Evolutionary conservation across 2,888 invertebrate genomes (phyloP), one percentile per base, ranked within the genome.

Genomic region (Euphydryas editha): DNA sequence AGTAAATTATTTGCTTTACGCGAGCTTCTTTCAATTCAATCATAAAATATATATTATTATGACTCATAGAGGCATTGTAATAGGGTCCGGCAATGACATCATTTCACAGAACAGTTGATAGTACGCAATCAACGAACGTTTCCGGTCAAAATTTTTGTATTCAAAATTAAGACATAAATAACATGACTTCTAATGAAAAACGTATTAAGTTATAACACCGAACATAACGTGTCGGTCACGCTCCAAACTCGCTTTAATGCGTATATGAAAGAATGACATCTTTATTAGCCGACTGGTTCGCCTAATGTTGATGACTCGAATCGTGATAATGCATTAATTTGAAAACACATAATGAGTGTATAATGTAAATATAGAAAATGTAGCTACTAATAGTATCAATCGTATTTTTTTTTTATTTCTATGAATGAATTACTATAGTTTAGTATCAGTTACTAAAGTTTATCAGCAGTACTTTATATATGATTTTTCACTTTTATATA

Each of bases 111-210:
- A 24, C 6, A 8, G 62, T 68, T 73, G 64, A 67, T 72, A 61
- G 68, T 72, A 65, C 82, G 80, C 86, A 87, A 86, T 86, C 81
- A 86, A 70, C 75, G 76, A 67, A n/a, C 30, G 75, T 79, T 83
- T 88, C 89, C 87, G 87, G 83, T 76, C 76, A 73, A 81, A 78
- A 84, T 81, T 83, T 81, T 78, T 81, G 82, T 82, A 82, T 81
- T 76, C 76, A 75, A 87, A 90, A 92, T 92, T 81, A 91, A 92
- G 91, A 90, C 92, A 90, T 91, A 81, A 90, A 90, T 87, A 83
- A 87, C 84, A 77, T 83, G 76, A 73, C 72, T 73, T 70, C 78
- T 81, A 82, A 86, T 83, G 80, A 80, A 82, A 81, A 81, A 76
- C 67, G 78, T 76, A 78, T 81, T 81, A 83, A 87, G 79, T 80